A percentile compares a stretch with the other conserved stretches of the same genome.
Conservation (phyloP, 2,888 invertebrate species). For the Polymixis lichenea region DNA sequence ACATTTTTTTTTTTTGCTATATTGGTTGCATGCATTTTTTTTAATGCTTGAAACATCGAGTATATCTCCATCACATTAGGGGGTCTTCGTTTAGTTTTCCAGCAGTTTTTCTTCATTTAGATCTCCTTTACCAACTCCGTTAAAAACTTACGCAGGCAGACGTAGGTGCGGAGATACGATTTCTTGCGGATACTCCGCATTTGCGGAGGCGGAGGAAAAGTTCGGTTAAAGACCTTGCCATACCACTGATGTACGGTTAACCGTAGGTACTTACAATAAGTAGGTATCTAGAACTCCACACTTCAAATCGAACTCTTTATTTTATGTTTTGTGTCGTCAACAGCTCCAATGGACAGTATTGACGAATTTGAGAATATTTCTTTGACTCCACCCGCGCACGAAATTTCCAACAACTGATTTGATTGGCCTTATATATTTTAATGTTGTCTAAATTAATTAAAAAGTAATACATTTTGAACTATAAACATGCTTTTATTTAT, state of each 20-base stretch:
- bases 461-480: background rate
- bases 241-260: background rate
- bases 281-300: background rate
- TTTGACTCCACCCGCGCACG: conserved; percentile 66
- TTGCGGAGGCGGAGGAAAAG: too few species aligned
- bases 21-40: too few species aligned
- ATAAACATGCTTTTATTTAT: conserved; percentile 3
- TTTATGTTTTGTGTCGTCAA: conserved; percentile 8
- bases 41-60: background rate
- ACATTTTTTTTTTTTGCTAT: too few species aligned
- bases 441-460: conserved; percentile 13
- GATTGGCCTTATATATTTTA: background rate
- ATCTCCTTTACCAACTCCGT: background rate
- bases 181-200: background rate
- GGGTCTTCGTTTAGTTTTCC: background rate
- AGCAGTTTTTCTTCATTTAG: background rate
- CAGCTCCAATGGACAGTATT: conserved; percentile 25
- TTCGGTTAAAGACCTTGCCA: too few species aligned
- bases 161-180: too few species aligned
- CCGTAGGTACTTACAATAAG: background rate
- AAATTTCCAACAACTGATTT: conserved; percentile 16
- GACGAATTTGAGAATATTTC: conserved; percentile 27
- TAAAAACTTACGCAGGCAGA: background rate
- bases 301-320: background rate
- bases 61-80: background rate